phyloP scores from a whole-genome alignment of 2,797 vertebrate species.

The Valencia hispanica region DNA sequence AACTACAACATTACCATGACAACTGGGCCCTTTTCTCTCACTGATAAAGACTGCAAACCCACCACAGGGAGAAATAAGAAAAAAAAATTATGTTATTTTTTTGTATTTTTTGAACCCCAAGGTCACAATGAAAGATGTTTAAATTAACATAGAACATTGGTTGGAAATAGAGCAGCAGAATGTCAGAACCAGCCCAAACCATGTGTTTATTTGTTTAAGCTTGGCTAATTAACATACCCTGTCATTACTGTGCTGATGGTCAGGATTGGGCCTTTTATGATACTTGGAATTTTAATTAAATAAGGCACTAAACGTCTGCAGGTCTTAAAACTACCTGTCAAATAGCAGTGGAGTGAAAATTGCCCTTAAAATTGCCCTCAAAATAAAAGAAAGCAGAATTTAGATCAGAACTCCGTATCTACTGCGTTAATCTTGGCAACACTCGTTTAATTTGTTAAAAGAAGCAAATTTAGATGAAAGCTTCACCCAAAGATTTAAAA shows the following conservation, averaged over 20 bases:
- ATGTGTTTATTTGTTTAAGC: conserved; percentile 14
- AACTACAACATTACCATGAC: conserved; percentile 15
- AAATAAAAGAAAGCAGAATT: conserved; percentile 20
- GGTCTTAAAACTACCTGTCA: conserved; percentile 19
- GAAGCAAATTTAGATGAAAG: not conserved
- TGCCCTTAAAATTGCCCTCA: not conserved
- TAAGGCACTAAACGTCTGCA: conserved; percentile 24
- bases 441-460: conserved; percentile 11
- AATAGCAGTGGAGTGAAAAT: conserved; percentile 26
- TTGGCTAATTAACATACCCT: not conserved
- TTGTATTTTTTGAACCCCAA: not conserved
- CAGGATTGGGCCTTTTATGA: conserved; percentile 10
- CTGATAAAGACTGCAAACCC: conserved; percentile 7
- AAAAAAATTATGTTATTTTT: not conserved
- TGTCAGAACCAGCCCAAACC: not conserved
- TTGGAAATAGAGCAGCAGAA: not conserved
- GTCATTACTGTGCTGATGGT: conserved; percentile 15
- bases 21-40: conserved; percentile 5
- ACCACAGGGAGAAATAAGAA: not conserved
- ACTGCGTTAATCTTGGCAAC: conserved; percentile 10
- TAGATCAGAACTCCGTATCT: conserved; percentile 23
- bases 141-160: not conserved
- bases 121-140: not conserved
- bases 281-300: conserved; percentile 39
- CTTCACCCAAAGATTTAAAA: not conserved